Evolutionary conservation across 2,888 invertebrate species (phyloP).

Genomic region (Dyspetes luteomarginatus): DNA sequence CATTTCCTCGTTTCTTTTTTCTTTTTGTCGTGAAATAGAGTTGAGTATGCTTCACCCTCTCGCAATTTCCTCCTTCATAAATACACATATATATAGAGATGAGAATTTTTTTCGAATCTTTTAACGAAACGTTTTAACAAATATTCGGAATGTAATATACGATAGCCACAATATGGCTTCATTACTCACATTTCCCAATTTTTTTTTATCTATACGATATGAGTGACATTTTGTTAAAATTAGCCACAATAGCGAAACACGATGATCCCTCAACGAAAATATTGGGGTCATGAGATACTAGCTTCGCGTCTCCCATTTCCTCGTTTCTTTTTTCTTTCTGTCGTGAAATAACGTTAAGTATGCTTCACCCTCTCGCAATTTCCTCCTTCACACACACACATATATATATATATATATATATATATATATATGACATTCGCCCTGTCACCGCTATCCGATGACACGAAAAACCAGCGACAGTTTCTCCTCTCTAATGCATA

Average conservation of each 20-base stretch:
- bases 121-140: too few relatives aligned
- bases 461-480: constrained; percentile 58
- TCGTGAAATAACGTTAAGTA: constrained; percentile 33
- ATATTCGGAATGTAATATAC: too few relatives aligned
- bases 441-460: constrained; percentile 47
- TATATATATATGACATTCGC: neutral
- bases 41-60: constrained; percentile 33
- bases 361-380: constrained; percentile 45
- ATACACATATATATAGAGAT: neutral
- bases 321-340: constrained; percentile 11
- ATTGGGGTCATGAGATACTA: neutral
- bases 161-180: neutral
- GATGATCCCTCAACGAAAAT: neutral
- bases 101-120: neutral
- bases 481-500: constrained; percentile 57
- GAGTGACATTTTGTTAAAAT: neutral
- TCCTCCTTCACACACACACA: neutral
- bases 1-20: constrained; percentile 8
- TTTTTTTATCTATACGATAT: too few relatives aligned
- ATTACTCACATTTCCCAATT: neutral
- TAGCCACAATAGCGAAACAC: neutral
- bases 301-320: neutral
- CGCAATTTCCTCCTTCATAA: constrained; percentile 37
- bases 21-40: constrained; percentile 33
- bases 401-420: neutral